Evolutionary conservation across 2,888 invertebrate species (phyloP).

Genomic region (Eurytoma californica): DNA sequence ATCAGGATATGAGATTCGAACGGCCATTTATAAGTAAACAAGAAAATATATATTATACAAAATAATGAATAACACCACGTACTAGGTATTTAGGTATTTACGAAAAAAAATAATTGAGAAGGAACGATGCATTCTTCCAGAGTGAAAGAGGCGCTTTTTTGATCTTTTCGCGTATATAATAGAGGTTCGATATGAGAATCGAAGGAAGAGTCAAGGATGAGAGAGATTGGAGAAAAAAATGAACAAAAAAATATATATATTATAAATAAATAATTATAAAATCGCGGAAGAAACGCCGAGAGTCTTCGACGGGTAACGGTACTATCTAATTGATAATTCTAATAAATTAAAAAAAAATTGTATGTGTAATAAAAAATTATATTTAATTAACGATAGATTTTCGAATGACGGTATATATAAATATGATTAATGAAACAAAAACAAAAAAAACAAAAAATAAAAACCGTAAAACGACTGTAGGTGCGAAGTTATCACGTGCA

Average conservation of each 20-base stretch:
- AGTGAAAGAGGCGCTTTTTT: constrained; percentile 59
- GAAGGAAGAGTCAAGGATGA: constrained; percentile 30
- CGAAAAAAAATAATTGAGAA: constrained; percentile 24
- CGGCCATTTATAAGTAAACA: constrained; percentile 44
- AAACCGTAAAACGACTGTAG: constrained; percentile 40
- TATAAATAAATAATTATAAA: constrained; percentile 32
- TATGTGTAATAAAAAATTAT: constrained; percentile 63
- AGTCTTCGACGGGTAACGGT: constrained; percentile 58
- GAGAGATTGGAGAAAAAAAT: constrained; percentile 52
- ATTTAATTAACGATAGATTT: constrained; percentile 64
- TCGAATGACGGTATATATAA: constrained; percentile 57
- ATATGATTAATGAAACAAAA: constrained; percentile 37
- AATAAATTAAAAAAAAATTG: constrained; percentile 57
- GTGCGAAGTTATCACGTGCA: constrained; percentile 48
- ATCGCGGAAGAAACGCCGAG: constrained; percentile 53
- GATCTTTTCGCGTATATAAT: constrained; percentile 55
- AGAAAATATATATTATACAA: constrained; percentile 19
- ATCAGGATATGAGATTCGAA: constrained; percentile 34
- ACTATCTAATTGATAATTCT: constrained; percentile 65
- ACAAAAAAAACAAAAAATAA: constrained; percentile 22
- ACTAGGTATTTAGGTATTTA: constrained; percentile 48
- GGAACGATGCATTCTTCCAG: constrained; percentile 54
- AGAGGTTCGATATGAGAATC: constrained; percentile 54
- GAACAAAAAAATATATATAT: constrained; percentile 58
- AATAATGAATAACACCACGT: constrained; percentile 44